phyloP scores from a whole-genome alignment of 2,113 vertebrate genomes.

The Sander lucioperca region DNA sequence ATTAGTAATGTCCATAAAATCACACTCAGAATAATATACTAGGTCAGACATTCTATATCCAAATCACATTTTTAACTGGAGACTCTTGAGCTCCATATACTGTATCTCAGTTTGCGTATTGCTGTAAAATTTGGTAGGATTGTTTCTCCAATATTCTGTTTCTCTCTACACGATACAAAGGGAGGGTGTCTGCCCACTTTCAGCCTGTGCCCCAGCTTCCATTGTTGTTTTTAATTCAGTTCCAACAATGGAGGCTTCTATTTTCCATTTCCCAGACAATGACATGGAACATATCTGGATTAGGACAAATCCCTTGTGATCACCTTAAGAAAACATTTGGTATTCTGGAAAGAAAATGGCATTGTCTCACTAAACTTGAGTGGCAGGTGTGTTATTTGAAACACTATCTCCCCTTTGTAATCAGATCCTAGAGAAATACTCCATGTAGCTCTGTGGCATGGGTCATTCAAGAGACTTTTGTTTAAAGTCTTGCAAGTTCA shows the following conservation, averaged over 20 bases:
- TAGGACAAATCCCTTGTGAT: conserved; percentile 17
- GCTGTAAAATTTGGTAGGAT: neutral
- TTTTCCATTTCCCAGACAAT: neutral
- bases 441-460: neutral
- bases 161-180: neutral
- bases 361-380: conserved; percentile 59
- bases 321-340: conserved; percentile 21
- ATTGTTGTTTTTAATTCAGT: conserved; percentile 15
- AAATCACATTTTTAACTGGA: too few species aligned
- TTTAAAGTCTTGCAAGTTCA: conserved; percentile 35
- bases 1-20: too few species aligned
- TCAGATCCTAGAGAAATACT: conserved; percentile 39
- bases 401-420: conserved; percentile 47
- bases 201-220: neutral
- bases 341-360: conserved; percentile 13
- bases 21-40: too few species aligned
- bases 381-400: conserved; percentile 63
- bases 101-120: too few species aligned
- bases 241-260: conserved; percentile 8
- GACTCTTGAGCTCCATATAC: too few species aligned
- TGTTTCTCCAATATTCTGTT: neutral
- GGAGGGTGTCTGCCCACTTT: neutral
- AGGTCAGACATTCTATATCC: too few species aligned
- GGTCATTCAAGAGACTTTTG: conserved; percentile 59
- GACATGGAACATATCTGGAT: conserved; percentile 28